Percentiles rank a stretch among this genome's conserved stretches.
Evolutionary conservation across 2,888 invertebrate genomes (phyloP).

Genomic region (Drosophila sordidula): DNA sequence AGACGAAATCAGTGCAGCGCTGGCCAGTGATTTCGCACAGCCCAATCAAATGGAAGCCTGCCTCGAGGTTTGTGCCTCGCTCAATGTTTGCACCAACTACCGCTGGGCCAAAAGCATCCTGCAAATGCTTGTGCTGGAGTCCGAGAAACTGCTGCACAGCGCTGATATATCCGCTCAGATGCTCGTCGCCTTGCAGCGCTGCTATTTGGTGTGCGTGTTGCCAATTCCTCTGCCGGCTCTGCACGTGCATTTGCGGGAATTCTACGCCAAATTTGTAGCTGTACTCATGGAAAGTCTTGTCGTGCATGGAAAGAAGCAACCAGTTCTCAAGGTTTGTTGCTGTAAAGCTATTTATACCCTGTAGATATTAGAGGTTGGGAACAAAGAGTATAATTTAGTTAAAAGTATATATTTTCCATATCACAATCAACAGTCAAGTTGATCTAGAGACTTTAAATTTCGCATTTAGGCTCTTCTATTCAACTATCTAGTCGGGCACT

Average conservation of each 20-base stretch:
- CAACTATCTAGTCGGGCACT: too few species aligned
- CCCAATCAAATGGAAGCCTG: slow-evolving; percentile 45
- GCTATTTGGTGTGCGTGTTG: slow-evolving; percentile 78
- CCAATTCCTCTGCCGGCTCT: slow-evolving; percentile 75
- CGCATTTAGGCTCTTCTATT: too few species aligned
- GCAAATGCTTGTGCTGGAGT: slow-evolving; percentile 78
- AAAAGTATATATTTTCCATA: too few species aligned
- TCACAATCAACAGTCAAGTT: too few species aligned
- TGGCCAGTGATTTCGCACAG: slow-evolving; percentile 45
- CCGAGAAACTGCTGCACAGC: slow-evolving; percentile 75
- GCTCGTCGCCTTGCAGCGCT: slow-evolving; percentile 73
- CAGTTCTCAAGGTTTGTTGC: slow-evolving; percentile 59
- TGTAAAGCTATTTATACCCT: neutral
- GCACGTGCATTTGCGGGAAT: slow-evolving; percentile 69
- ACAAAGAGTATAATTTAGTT: too few species aligned
- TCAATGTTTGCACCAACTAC: slow-evolving; percentile 74
- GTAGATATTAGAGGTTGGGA: too few species aligned
- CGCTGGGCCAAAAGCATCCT: slow-evolving; percentile 83
- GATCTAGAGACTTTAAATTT: too few species aligned
- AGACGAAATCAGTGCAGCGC: slow-evolving; percentile 56
- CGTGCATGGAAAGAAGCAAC: slow-evolving; percentile 49
- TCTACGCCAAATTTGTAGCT: slow-evolving; percentile 78
- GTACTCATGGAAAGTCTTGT: slow-evolving; percentile 75
- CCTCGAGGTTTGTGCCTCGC: slow-evolving; percentile 54
- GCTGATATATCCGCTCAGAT: slow-evolving; percentile 58